Base-by-base conservation (phyloP, 2,797 vertebrate species). In the Picus viridis region DNA sequence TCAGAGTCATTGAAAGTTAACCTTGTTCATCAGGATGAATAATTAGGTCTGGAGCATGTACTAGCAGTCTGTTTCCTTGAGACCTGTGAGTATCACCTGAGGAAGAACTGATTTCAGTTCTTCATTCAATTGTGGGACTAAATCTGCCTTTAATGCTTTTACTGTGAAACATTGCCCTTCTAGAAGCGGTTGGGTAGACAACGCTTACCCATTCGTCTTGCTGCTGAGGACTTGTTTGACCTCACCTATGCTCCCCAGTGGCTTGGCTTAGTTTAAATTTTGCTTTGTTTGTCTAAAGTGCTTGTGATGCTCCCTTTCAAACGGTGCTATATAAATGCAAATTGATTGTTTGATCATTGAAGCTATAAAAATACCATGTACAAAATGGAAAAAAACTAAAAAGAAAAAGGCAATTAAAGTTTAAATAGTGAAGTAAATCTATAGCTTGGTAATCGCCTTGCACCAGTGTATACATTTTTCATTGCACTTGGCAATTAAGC, bases 221-320 rank as follows among this genome's bases (percentile, higher is more conserved):
- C 71, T 63, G 10, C 72, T 54, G 58, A 89, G 72, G 65, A 69
- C 51, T 93, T 85, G 47, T 49, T 88, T 93, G 86, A 86, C 91
- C 85, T 84, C 47, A 36, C 67, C 69, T 83, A 1, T 39, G 64
- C 39, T 93, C 32, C 79, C 1, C 1, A 47, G 43, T 76, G 82
- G 26, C 64, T 95, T 93, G 62, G 17, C 79, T 90, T 95, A 88
- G 83, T 94, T 95, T 85, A 69, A 62, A 92, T 94, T 94, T 95
- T 74, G 30, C 80, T 93, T 86, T 68, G 62, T 86, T 86, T 84
- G 39, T 92, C 56, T 86, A 10, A 88, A 73, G 70, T 59, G 29
- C 53, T 86, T 86, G 57, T 63, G 88, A 71, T 86, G 29, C 32
- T 86, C 27, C 57, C 36, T 89, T 90, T 92, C 54, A 75, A 41